These are phyloP conservation scores for Passer domesticus DNA, from an alignment of 2,113 vertebrate species.

Conservation along the genomic window DNA sequence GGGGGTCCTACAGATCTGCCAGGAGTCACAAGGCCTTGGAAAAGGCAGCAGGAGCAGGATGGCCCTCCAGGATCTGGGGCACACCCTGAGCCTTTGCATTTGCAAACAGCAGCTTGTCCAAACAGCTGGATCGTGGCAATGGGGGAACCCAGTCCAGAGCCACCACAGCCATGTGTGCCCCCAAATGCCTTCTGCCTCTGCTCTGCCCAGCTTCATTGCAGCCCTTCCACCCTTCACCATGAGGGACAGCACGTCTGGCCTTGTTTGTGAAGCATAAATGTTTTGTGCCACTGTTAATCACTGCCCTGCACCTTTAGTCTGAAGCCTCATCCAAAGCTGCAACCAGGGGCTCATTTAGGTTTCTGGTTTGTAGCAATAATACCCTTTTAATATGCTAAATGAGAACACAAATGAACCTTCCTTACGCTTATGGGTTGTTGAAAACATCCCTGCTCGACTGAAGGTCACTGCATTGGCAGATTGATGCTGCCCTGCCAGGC, in stretches of 20 bases:
- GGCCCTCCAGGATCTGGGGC: background rate
- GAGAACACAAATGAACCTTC: slow-evolving; percentile 69
- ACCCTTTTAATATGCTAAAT: slow-evolving; percentile 75
- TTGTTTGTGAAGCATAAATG: slow-evolving; percentile 17
- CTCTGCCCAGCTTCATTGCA: background rate
- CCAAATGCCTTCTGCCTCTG: accelerated
- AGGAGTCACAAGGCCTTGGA: background rate
- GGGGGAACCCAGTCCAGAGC: background rate
- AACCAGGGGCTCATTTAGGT: slow-evolving; percentile 62
- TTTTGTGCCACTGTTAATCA: slow-evolving; percentile 31
- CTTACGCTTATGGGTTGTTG: slow-evolving; percentile 26
- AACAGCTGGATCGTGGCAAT: background rate
- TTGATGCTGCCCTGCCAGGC: slow-evolving; percentile 9
- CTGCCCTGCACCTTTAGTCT: slow-evolving; percentile 66
- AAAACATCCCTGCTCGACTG: slow-evolving; percentile 36
- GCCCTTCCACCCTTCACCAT: background rate
- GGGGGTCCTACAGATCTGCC: background rate
- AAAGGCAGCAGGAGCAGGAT: background rate
- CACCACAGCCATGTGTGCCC: accelerated
- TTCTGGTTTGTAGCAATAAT: slow-evolving; percentile 76
- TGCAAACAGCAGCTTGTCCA: background rate
- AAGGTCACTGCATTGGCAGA: slow-evolving; percentile 69
- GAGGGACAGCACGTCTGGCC: background rate
- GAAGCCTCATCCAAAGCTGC: slow-evolving; percentile 52
- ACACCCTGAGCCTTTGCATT: accelerated